Percentiles rank a stretch among this genome's conserved stretches.
Conservation (phyloP, 2,888 invertebrate genomes). For the Euclidia mi region DNA sequence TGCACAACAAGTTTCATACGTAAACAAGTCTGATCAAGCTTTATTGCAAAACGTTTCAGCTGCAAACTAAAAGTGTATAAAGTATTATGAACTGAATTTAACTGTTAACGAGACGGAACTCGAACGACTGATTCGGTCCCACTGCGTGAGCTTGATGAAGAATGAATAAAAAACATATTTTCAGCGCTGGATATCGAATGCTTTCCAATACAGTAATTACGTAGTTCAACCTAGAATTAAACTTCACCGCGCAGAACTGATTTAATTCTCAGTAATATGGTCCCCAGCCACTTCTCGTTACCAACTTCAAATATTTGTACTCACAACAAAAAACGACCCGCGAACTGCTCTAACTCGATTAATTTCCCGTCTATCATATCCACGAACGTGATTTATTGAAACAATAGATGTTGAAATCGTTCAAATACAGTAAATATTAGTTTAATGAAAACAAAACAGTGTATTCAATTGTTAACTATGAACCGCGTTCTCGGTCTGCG, state of each 20-base stretch:
- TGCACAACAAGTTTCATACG: slow-evolving; percentile 47
- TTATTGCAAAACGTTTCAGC: slow-evolving; percentile 43
- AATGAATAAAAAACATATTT: slow-evolving; percentile 10
- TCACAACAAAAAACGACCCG: slow-evolving; percentile 5
- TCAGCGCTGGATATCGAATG: slow-evolving; percentile 9
- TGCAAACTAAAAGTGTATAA: slow-evolving; percentile 48
- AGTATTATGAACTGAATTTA: slow-evolving; percentile 56
- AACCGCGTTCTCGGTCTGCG: slow-evolving; percentile 42
- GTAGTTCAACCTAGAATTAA: neutral
- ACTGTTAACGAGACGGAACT: slow-evolving; percentile 55
- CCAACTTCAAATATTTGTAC: slow-evolving; percentile 9
- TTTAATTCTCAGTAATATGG: neutral
- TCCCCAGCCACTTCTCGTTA: neutral
- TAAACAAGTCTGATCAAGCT: slow-evolving; percentile 40
- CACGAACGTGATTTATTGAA: slow-evolving; percentile 47
- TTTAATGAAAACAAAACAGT: slow-evolving; percentile 47
- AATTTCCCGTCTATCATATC: slow-evolving; percentile 44
- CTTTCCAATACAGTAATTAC: slow-evolving; percentile 1
- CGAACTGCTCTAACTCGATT: slow-evolving; percentile 23
- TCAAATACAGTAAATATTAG: slow-evolving; percentile 27
- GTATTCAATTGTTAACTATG: slow-evolving; percentile 58
- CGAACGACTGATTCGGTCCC: slow-evolving; percentile 3
- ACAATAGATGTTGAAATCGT: slow-evolving; percentile 31
- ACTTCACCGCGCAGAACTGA: neutral
- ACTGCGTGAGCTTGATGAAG: slow-evolving; percentile 1